phyloP scores from a whole-genome alignment of 2,888 invertebrate genomes.

The Nemurella pictetii region DNA sequence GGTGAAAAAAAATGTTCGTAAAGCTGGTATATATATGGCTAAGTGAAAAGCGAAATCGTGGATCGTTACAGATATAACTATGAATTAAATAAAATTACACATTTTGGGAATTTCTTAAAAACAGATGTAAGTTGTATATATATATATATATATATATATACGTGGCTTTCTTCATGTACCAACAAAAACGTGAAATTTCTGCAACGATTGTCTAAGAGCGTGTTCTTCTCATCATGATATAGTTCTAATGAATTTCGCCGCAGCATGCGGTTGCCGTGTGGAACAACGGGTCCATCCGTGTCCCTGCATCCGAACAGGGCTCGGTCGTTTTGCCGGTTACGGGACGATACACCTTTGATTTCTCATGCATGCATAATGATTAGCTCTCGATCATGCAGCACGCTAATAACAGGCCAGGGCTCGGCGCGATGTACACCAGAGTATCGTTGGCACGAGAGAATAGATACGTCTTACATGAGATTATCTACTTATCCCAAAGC shows the following conservation, averaged over 20 bases:
- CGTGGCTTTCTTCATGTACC: not conserved
- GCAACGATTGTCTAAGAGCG: not conserved
- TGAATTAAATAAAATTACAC: not conserved
- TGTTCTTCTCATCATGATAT: not conserved
- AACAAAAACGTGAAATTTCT: not conserved
- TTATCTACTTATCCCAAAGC: not conserved
- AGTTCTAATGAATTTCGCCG: not conserved
- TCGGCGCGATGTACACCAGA: not conserved
- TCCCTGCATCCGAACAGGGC: not conserved
- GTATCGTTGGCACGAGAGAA: not conserved
- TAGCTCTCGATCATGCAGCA: not conserved
- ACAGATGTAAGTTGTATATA: not conserved
- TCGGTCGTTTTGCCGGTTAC: not conserved
- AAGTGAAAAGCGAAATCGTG: not conserved
- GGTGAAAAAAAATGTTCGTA: not conserved
- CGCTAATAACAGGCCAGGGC: not conserved
- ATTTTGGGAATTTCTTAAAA: not conserved
- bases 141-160: too few relatives aligned
- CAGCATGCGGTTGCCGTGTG: not conserved
- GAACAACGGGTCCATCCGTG: not conserved
- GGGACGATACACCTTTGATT: not conserved
- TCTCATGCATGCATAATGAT: not conserved
- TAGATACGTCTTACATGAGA: not conserved
- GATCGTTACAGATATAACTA: not conserved
- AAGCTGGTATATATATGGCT: not conserved